Base-by-base conservation (phyloP, 2,113 vertebrate species). In the Hippotragus niger region DNA sequence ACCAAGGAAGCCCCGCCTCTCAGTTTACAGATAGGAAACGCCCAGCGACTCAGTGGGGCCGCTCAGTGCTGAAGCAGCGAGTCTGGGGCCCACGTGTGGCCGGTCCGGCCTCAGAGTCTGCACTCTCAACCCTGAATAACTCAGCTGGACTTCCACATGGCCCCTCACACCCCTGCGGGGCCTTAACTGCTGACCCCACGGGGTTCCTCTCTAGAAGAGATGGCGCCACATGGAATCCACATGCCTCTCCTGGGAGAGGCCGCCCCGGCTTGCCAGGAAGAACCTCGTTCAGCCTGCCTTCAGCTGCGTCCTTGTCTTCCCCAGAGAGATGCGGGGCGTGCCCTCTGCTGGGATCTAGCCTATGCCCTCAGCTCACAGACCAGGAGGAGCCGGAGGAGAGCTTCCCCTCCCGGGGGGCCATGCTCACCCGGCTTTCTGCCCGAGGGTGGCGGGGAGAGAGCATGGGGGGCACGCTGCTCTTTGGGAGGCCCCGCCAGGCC, bases 391-490 rank as follows among this genome's bases (percentile, higher is more conserved):
- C 43, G 15, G 74, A 31, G 64, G 47, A 52, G 16, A 57, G 36
- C 50, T 52, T n/a, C 88, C 53, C 40, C 47, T 80, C 83, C 83
- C 53, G 43, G 52, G 40, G 40, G 11, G 76, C 52, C 40, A 12
- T 0, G 2, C 3, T 1, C 50, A 15, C 0, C 7, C 29, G 4
- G 47, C 52, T 74, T 78, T 33, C 71, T 43, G 80, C 80, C 2
- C 0, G 10, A 13, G n/a, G 5, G 2, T 12, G 33, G 43, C 6
- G 25, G 31, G 64, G 1, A 52, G 12, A 40, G 36, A 36, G 47
- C 6, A 0, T 0, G 10, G 15, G 27, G 8, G 23, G 6, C 36
- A 60, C 2, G 6, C 13, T 2, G 29, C n/a, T 43, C 53, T 27
- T 27, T 12, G 25, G 43, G 3, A 10, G 29, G 21, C n/a, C 84